Percentiles rank a stretch among this genome's conserved stretches.
Evolutionary conservation across 2,888 invertebrate species (phyloP).

Genomic region (Mongoloraphidia duomilia): DNA sequence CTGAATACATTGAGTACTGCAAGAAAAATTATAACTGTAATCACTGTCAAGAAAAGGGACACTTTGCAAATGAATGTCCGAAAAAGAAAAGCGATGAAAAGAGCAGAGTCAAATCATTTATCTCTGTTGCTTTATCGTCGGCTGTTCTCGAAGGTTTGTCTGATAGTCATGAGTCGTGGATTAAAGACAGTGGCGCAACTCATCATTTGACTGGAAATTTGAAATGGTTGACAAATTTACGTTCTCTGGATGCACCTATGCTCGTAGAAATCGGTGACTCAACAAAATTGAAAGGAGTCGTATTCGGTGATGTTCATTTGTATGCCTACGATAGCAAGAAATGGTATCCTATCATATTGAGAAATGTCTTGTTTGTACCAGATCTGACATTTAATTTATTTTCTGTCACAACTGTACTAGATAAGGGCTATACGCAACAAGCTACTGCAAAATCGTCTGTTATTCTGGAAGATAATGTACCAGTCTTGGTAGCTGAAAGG

Average conservation of each 20-base stretch:
- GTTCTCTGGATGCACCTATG: too few relatives aligned
- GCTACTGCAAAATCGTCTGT: slow-evolving; percentile 11
- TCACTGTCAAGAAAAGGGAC: slow-evolving; percentile 16
- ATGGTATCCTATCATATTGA: slow-evolving; percentile 1
- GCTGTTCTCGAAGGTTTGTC: background rate
- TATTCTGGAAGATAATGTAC: slow-evolving; percentile 9
- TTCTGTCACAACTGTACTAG: slow-evolving; percentile 8
- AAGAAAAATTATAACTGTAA: slow-evolving; percentile 18
- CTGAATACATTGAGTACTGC: slow-evolving; percentile 16
- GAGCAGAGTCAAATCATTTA: slow-evolving; percentile 5
- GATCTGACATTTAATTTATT: slow-evolving; percentile 8
- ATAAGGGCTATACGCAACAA: slow-evolving; percentile 13
- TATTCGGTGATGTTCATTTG: slow-evolving; percentile 4
- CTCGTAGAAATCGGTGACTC: too few relatives aligned
- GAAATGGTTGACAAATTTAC: slow-evolving; percentile 15
- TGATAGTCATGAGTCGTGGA: slow-evolving; percentile 8
- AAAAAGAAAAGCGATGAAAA: slow-evolving; percentile 8
- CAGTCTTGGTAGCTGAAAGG: slow-evolving; percentile 12
- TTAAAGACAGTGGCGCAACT: slow-evolving; percentile 19
- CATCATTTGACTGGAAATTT: slow-evolving; percentile 18
- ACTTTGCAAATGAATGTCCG: slow-evolving; percentile 16
- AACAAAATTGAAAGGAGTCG: slow-evolving; percentile 4
- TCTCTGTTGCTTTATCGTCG: background rate
- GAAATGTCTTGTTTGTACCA: slow-evolving; percentile 6
- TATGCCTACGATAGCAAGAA: slow-evolving; percentile 4